Percentiles rank a stretch among this genome's conserved stretches.
Conservation (phyloP, 2,797 vertebrate genomes). For the Aplochiton taeniatus region DNA sequence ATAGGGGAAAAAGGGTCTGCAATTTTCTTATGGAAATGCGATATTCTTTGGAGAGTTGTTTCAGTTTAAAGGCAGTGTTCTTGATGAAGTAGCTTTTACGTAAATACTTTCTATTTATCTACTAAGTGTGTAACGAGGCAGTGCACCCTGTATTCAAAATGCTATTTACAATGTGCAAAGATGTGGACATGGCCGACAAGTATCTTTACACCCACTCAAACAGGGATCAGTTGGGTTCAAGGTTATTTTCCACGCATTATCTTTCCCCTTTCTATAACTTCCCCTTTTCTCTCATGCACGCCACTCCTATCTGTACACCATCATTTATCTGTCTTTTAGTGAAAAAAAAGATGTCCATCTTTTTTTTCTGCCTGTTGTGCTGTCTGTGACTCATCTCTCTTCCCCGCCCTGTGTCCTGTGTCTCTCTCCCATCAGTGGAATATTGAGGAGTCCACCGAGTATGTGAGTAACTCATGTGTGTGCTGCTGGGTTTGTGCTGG, state of each 20-base stretch:
- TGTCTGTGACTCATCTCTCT: conserved; percentile 76
- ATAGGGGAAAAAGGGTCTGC: neutral
- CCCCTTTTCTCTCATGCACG: conserved; percentile 49
- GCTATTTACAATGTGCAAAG: conserved; percentile 20
- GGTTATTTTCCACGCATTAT: neutral
- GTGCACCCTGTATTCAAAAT: conserved; percentile 51
- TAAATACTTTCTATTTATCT: conserved; percentile 38
- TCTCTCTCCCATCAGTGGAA: conserved; percentile 87
- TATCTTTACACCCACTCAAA: neutral
- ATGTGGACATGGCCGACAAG: too few species aligned
- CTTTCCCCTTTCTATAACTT: too few species aligned
- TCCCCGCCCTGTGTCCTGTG: conserved; percentile 64
- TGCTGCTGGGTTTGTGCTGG: conserved; percentile 69
- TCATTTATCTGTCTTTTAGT: conserved; percentile 69
- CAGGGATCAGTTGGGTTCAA: neutral
- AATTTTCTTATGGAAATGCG: neutral
- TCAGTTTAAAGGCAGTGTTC: neutral
- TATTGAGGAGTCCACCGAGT: conserved; percentile 93
- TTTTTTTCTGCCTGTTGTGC: conserved; percentile 83
- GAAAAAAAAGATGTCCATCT: conserved; percentile 73
- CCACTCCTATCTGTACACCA: conserved; percentile 60
- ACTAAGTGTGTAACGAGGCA: conserved; percentile 65
- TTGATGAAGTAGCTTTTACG: neutral
- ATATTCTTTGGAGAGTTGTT: neutral
- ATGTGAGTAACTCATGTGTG: conserved; percentile 93